Evolutionary conservation across 1,140 invertebrate species (phyloP).

Genomic region (Aphis gossypii): DNA sequence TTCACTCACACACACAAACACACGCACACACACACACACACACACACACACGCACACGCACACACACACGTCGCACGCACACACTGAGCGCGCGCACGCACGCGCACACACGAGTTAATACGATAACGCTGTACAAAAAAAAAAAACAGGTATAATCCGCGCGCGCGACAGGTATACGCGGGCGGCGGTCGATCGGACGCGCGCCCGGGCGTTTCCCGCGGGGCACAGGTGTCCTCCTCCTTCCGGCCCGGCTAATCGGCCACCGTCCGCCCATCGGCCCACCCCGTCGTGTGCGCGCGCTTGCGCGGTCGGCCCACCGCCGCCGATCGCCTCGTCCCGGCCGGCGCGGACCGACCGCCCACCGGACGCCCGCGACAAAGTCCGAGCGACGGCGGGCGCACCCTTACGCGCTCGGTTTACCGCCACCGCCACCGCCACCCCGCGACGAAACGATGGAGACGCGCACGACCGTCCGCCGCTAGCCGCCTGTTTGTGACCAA

Average conservation of each 20-base stretch:
- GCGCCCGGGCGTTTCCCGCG: constrained; percentile 21
- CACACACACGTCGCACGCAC: too few relatives aligned
- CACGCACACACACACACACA: too few relatives aligned
- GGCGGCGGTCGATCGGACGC: neutral
- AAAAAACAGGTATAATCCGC: neutral
- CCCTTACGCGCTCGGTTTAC: neutral
- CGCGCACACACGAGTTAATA: neutral
- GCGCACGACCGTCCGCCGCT: neutral
- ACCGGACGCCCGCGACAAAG: neutral
- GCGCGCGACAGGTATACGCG: neutral
- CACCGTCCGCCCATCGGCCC: constrained; percentile 18
- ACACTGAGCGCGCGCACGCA: neutral
- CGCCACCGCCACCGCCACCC: neutral
- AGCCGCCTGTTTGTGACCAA: neutral
- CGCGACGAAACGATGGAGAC: neutral
- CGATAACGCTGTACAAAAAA: neutral
- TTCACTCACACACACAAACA: neutral
- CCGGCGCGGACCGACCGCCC: neutral
- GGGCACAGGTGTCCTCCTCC: neutral
- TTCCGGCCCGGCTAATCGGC: constrained; percentile 12
- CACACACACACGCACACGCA: too few relatives aligned
- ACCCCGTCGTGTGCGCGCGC: neutral
- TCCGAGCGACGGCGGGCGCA: neutral
- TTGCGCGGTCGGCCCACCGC: neutral
- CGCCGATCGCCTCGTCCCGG: neutral